Evolutionary conservation across 2,113 vertebrate species (phyloP).

Genomic region (Aldabrachelys gigantea): DNA sequence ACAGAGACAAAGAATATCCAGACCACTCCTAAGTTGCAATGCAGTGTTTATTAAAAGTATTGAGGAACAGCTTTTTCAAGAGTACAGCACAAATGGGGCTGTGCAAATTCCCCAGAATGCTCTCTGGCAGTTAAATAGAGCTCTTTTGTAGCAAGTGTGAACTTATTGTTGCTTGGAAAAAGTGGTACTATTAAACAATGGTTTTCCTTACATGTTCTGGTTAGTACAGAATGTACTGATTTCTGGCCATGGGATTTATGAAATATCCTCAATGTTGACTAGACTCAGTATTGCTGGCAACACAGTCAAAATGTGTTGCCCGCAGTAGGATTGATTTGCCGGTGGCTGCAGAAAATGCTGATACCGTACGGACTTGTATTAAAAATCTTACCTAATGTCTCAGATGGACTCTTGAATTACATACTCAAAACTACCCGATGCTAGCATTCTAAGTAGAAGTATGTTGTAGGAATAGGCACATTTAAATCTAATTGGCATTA

Average conservation of each 20-base stretch:
- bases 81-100: fast-evolving
- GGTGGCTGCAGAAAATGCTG: neutral
- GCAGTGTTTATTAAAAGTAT: fast-evolving
- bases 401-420: neutral
- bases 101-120: neutral
- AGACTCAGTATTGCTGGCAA: neutral
- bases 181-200: neutral
- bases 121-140: neutral
- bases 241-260: neutral
- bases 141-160: fast-evolving
- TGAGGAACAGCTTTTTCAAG: neutral
- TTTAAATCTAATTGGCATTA: constrained; percentile 20
- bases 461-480: neutral
- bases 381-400: neutral
- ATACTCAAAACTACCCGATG: constrained; percentile 20
- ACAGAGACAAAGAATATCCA: neutral
- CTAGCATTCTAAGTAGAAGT: constrained; percentile 24
- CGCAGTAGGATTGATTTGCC: neutral
- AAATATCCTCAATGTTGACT: neutral
- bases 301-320: fast-evolving
- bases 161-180: neutral
- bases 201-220: neutral
- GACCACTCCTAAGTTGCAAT: fast-evolving
- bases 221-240: neutral
- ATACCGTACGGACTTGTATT: neutral